A percentile compares a stretch with the other conserved stretches of the same genome.
Conservation (phyloP, 2,113 vertebrate species). For the Prunella fulvescens region DNA sequence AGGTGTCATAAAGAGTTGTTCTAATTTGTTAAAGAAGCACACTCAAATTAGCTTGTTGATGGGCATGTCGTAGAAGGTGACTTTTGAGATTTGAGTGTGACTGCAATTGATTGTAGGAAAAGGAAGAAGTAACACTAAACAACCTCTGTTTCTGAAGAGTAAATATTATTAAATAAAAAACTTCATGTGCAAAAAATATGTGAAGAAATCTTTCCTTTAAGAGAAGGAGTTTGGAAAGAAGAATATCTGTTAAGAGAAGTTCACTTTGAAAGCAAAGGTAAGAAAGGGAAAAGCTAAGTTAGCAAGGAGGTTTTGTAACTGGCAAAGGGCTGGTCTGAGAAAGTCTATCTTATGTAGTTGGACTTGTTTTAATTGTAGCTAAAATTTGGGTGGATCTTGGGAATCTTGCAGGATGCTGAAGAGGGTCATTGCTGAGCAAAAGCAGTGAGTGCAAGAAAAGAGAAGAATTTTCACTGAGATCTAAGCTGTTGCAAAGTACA, state of each 20-base stretch:
- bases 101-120: background rate
- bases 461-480: background rate
- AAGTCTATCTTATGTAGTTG: fast-evolving
- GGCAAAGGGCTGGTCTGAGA: background rate
- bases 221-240: background rate
- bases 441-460: background rate
- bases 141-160: background rate
- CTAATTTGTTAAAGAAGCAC: slow-evolving; percentile 7
- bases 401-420: background rate
- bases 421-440: background rate
- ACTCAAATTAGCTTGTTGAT: slow-evolving; percentile 5
- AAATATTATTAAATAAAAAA: background rate
- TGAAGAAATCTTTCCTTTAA: background rate
- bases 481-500: background rate
- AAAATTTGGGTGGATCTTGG: background rate
- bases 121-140: background rate
- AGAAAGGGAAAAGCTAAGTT: background rate
- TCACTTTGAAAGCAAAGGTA: background rate
- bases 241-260: background rate
- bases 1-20: background rate
- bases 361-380: background rate
- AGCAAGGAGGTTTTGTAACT: background rate
- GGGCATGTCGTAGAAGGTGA: background rate
- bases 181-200: background rate
- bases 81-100: slow-evolving; percentile 11